Evolutionary conservation across 2,888 invertebrate genomes (phyloP), one percentile per base, ranked within the genome.

Genomic region (Ptychoptera albimana): DNA sequence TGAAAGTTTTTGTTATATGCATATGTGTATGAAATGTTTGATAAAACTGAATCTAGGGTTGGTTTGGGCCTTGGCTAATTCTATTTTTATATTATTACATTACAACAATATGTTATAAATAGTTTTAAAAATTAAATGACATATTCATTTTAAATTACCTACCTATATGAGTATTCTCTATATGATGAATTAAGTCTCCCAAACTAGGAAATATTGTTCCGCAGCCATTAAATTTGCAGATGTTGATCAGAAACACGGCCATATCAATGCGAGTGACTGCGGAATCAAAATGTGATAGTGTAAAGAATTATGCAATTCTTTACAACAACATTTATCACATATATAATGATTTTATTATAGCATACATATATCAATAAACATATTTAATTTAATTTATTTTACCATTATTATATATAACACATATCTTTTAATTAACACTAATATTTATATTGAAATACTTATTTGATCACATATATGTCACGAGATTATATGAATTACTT

Each of bases 191-290:
- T 61, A 87, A 71, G 62, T 84, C 84, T 55, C 76, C 72, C 63
- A 87, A 72, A 67, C 77, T 79, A 59, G 80, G 77, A 75, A 86
- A 88, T 58, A 76, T 82, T 63, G 82, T 75, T 59, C 82, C 83
- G 74, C 87, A 88, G 69, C 81, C 79, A 72, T 79, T 79, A 69
- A 80, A 87, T 75, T 83, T 85, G 73, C 87, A 87, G 71, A 79
- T 79, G 75, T 88, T 87, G 69, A 82, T 72, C 74, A 86, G 77
- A 74, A 87, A 86, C 73, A 86, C 83, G 71, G 87, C 86, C 87
- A 87, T 86, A 70, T 64, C 67, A 59, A 54, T 58, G 57, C 58
- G 58, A 57, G 59, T 60, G 60, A 60, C 60, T 60, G 58, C 56
- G 58, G 61, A 59, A 57, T 60, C 58, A 57, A 55, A 38, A 39